Evolutionary conservation across 2,113 vertebrate species (phyloP).

Genomic region (Oryctolagus cuniculus): mOryCun1.1 NC_091444.1:9419501-9420000

Average conservation of each 20-base stretch:
- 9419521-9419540: no score
- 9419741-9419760: neutral
- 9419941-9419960: slow-evolving; percentile 13
- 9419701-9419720: neutral
- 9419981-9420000: neutral
- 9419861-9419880: slow-evolving; percentile 27
- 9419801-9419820: neutral
- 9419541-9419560: no score
- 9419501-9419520: no score
- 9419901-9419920: neutral
- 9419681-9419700: neutral
- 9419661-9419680: neutral
- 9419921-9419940: neutral
- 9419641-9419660: neutral
- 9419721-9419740: neutral
- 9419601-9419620: no score
- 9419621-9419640: no score
- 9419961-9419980: neutral
- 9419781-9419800: neutral
- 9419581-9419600: no score
- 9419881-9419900: neutral
- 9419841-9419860: slow-evolving; percentile 41
- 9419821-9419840: neutral
- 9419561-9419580: no score
- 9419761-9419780: slow-evolving; percentile 12